Evolutionary conservation across 2,888 invertebrate genomes (phyloP).

Genomic region (Lasioglossum lativentre): DNA sequence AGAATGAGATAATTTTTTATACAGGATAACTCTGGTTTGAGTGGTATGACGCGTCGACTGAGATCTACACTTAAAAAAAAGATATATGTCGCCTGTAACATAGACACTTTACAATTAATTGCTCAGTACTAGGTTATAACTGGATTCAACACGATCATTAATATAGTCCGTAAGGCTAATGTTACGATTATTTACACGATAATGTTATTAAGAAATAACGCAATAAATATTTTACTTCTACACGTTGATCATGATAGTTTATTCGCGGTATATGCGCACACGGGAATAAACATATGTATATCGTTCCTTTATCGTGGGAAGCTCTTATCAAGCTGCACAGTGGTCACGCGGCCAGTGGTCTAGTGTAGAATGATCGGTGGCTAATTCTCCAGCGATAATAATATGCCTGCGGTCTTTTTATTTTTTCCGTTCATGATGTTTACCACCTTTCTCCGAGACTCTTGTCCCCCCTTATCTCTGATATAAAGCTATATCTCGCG

Average conservation of each 20-base stretch:
- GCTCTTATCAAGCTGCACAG: constrained; percentile 9
- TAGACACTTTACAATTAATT: constrained; percentile 74
- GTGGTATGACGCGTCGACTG: constrained; percentile 34
- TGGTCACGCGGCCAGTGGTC: background rate
- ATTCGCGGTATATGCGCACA: background rate
- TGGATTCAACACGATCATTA: constrained; percentile 73
- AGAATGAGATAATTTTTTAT: constrained; percentile 33
- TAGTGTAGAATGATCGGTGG: background rate
- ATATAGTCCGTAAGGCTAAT: constrained; percentile 65
- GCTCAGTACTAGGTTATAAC: constrained; percentile 79
- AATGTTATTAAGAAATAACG: constrained; percentile 74
- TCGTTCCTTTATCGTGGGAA: background rate
- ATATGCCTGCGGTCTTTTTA: constrained; percentile 16
- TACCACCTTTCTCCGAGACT: background rate
- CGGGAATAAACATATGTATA: background rate
- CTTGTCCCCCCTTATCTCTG: background rate
- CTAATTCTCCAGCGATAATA: constrained; percentile 16
- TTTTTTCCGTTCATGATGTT: constrained; percentile 36
- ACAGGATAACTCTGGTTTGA: constrained; percentile 33
- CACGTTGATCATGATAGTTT: constrained; percentile 10
- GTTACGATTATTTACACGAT: constrained; percentile 66
- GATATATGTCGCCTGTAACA: constrained; percentile 69
- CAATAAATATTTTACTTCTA: constrained; percentile 80
- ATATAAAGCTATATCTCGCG: constrained; percentile 30
- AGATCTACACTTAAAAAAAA: constrained; percentile 48